A percentile compares a stretch with the other conserved stretches of the same genome.
phyloP scores from a whole-genome alignment of 2,797 vertebrate species.

The Tauraco hartlaubi region DNA sequence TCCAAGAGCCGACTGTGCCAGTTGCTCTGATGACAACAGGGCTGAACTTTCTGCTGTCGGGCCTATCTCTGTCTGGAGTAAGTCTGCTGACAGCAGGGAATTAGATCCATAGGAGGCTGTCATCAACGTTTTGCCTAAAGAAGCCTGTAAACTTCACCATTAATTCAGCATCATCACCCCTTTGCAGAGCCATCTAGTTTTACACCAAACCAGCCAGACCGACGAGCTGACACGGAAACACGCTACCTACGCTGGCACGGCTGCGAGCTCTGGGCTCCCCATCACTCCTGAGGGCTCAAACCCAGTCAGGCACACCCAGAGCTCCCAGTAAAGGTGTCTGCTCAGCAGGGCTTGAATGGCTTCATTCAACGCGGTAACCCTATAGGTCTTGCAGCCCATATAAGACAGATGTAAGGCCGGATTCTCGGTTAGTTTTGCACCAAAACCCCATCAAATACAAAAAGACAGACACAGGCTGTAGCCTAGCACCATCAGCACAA shows the following conservation, averaged over 20 bases:
- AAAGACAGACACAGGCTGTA: not conserved
- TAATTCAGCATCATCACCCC: not conserved
- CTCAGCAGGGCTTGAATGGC: not conserved
- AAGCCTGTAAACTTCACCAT: not conserved
- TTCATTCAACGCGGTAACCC: not conserved
- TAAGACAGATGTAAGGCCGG: not conserved
- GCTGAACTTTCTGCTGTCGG: not conserved
- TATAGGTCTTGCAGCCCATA: not conserved
- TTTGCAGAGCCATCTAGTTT: not conserved
- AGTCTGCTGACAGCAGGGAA: not conserved
- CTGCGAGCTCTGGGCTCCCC: not conserved
- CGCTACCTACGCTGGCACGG: accelerated
- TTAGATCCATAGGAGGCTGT: not conserved
- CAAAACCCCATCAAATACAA: not conserved
- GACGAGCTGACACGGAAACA: accelerated
- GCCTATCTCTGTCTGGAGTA: not conserved
- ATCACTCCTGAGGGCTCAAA: not conserved
- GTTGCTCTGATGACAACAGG: not conserved
- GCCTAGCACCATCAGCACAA: not conserved
- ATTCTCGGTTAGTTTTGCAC: not conserved
- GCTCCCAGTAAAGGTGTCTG: not conserved
- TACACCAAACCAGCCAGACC: not conserved
- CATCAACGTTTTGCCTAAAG: not conserved
- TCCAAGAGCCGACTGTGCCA: accelerated
- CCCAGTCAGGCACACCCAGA: accelerated